Conservation (phyloP, 2,888 invertebrate genomes). For the Cheilosia scutellata region DNA sequence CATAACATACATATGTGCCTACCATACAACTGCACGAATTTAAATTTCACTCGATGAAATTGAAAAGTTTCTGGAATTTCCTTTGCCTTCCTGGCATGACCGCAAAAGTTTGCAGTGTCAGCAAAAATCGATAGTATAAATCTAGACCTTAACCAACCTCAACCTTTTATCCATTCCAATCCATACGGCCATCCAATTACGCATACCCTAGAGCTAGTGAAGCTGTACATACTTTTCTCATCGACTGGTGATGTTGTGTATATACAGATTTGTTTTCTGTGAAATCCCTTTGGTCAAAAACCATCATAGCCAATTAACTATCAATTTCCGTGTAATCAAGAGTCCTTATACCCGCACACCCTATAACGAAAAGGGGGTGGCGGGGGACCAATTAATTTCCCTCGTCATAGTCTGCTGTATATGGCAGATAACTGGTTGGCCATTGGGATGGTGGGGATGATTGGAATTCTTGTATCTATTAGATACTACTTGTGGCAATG, state of each 20-base stretch:
- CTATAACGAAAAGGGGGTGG: neutral
- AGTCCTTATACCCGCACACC: constrained; percentile 33
- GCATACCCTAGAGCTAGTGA: constrained; percentile 15
- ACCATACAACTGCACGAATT: neutral
- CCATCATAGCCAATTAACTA: constrained; percentile 73
- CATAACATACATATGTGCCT: too few relatives aligned
- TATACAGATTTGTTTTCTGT: neutral
- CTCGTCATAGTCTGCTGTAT: constrained; percentile 24
- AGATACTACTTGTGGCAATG: constrained; percentile 66
- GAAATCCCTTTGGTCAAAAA: constrained; percentile 64
- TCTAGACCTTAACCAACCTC: constrained; percentile 12
- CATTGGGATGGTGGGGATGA: constrained; percentile 2
- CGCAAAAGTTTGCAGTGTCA: constrained; percentile 20
- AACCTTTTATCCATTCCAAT: constrained; percentile 24
- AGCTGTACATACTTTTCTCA: constrained; percentile 1
- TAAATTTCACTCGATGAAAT: neutral
- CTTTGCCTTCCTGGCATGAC: neutral
- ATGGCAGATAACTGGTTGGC: constrained; percentile 16
- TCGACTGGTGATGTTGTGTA: neutral
- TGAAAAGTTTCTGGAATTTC: neutral
- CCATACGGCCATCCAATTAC: constrained; percentile 37
- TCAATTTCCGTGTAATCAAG: constrained; percentile 74
- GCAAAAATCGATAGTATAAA: constrained; percentile 11
- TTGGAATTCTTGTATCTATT: constrained; percentile 54
- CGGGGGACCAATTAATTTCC: constrained; percentile 48